Evolutionary conservation across 2,888 invertebrate genomes (phyloP).

Genomic region (Amorpha juglandis): DNA sequence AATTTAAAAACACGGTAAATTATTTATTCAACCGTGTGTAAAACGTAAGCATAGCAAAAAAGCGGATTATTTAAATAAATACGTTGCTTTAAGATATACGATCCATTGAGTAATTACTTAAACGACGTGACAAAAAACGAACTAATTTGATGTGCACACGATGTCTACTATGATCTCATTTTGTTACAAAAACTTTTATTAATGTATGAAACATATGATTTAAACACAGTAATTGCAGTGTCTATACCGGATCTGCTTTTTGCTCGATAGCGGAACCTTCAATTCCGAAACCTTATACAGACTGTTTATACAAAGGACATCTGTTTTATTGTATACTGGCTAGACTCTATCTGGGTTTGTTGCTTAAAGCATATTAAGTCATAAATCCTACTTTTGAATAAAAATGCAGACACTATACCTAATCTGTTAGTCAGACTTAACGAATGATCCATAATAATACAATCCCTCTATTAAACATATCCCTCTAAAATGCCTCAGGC

Average conservation of each 20-base stretch:
- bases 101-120: slow-evolving; percentile 36
- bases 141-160: slow-evolving; percentile 47
- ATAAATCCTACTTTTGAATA: no score
- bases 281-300: slow-evolving; percentile 22
- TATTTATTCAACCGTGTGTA: not conserved
- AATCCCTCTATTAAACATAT: no score
- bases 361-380: no score
- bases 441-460: no score
- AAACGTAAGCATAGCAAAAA: not conserved
- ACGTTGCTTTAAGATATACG: slow-evolving; percentile 8
- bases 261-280: slow-evolving; percentile 49
- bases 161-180: slow-evolving; percentile 65
- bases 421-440: no score
- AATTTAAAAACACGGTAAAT: not conserved
- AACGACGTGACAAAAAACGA: slow-evolving; percentile 38
- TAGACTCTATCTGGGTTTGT: not conserved
- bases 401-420: no score
- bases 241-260: slow-evolving; percentile 68
- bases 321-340: not conserved
- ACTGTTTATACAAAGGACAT: slow-evolving; percentile 1
- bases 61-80: not conserved
- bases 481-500: no score
- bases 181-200: slow-evolving; percentile 62
- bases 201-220: slow-evolving; percentile 59
- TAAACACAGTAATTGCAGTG: slow-evolving; percentile 52